A percentile compares a stretch with the other conserved stretches of the same genome.
Conservation (phyloP, 2,888 invertebrate genomes). For the Dugesia japonica region DNA sequence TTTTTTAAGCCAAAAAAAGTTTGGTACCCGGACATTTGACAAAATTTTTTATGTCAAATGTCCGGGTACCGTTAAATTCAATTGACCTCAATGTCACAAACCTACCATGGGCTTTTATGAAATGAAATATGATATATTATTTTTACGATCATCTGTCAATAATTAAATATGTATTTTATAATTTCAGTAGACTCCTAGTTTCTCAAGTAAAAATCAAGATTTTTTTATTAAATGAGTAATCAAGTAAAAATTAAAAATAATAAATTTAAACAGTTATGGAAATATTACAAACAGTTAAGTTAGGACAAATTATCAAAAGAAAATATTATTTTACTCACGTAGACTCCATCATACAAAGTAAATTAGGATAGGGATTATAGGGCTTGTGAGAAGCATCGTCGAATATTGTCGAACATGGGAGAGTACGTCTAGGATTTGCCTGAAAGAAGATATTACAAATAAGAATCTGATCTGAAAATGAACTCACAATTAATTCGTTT, state of each 20-base stretch:
- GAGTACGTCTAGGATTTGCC: slow-evolving; percentile 22
- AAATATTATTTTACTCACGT: slow-evolving; percentile 21
- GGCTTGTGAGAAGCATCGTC: slow-evolving; percentile 2
- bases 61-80: no score
- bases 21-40: no score
- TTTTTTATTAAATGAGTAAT: no score
- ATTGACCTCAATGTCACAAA: no score
- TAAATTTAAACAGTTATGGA: neutral
- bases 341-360: slow-evolving; percentile 17
- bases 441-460: neutral
- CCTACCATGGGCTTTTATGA: no score
- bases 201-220: no score
- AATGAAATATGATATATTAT: no score
- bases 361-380: slow-evolving; percentile 29
- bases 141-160: no score
- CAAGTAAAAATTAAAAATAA: neutral
- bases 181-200: no score
- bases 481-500: slow-evolving; percentile 22
- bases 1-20: no score
- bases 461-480: neutral
- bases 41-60: no score
- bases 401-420: slow-evolving; percentile 24
- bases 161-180: no score
- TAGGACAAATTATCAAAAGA: neutral
- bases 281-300: neutral